These are phyloP conservation scores for Lingula anatina DNA, from an alignment of 2,888 invertebrate species.

Conservation along the genomic window DNA sequence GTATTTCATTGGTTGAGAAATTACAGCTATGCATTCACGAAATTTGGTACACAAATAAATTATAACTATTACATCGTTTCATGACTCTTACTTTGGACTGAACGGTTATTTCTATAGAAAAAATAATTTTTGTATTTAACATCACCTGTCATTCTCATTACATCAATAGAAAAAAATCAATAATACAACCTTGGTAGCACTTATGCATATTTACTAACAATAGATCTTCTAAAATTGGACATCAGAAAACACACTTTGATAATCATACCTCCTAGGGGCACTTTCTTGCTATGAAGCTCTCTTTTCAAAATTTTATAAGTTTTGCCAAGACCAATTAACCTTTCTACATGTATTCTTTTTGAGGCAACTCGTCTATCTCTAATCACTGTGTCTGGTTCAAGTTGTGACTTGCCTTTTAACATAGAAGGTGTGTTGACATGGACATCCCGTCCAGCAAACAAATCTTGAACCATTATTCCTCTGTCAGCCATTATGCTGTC, in stretches of 20 bases:
- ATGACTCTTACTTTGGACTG: too few species aligned
- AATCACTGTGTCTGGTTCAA: conserved; percentile 6
- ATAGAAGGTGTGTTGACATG: conserved; percentile 7
- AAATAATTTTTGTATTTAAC: too few species aligned
- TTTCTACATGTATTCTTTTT: conserved; percentile 9
- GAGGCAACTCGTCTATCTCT: conserved; percentile 6
- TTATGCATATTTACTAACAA: conserved; percentile 8
- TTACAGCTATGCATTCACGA: too few species aligned
- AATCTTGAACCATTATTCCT: conserved; percentile 11
- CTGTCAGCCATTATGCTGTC: conserved; percentile 10
- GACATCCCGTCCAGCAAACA: conserved; percentile 8
- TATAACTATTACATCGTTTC: too few species aligned
- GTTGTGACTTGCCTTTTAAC: conserved; percentile 6
- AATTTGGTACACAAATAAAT: too few species aligned
- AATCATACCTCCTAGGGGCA: conserved; percentile 6
- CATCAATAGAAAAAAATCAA: too few species aligned
- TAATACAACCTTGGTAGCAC: neutral
- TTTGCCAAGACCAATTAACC: conserved; percentile 13
- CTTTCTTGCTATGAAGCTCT: conserved; percentile 4
- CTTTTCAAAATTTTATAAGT: conserved; percentile 10
- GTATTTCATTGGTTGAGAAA: too few species aligned
- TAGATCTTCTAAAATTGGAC: conserved; percentile 12
- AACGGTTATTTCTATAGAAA: too few species aligned
- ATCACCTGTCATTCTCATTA: too few species aligned
- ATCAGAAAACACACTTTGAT: conserved; percentile 9